These are phyloP conservation scores for Phaethornis superciliosus DNA, from an alignment of 2,113 vertebrate species.

Conservation along the genomic window DNA sequence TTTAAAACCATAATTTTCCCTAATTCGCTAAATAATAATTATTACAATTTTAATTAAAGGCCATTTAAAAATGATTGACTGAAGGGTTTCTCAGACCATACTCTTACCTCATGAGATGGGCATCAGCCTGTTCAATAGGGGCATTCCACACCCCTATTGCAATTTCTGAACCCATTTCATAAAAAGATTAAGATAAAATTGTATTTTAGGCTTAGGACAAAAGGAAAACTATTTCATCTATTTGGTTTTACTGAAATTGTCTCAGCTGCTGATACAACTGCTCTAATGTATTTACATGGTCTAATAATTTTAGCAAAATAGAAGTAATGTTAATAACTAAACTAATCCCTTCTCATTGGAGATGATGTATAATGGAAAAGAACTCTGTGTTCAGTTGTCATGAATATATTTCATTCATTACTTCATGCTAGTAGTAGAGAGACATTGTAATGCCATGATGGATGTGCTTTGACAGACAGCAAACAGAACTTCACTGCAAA, in stretches of 20 bases:
- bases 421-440: neutral
- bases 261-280: neutral
- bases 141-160: neutral
- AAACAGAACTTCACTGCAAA: neutral
- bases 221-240: neutral
- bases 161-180: neutral
- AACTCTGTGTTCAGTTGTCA: neutral
- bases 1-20: neutral
- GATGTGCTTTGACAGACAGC: neutral
- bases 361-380: neutral
- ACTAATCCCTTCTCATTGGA: neutral
- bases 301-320: neutral
- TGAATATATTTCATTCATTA: constrained; percentile 2
- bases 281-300: neutral
- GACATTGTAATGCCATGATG: neutral
- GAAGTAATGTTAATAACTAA: neutral
- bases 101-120: neutral
- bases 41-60: neutral
- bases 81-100: neutral
- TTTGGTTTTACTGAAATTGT: neutral
- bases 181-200: neutral
- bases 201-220: neutral
- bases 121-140: neutral
- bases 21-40: neutral
- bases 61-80: neutral